Base-by-base conservation (phyloP, 1,140 invertebrate genomes). In the Helicoverpa armigera region DNA sequence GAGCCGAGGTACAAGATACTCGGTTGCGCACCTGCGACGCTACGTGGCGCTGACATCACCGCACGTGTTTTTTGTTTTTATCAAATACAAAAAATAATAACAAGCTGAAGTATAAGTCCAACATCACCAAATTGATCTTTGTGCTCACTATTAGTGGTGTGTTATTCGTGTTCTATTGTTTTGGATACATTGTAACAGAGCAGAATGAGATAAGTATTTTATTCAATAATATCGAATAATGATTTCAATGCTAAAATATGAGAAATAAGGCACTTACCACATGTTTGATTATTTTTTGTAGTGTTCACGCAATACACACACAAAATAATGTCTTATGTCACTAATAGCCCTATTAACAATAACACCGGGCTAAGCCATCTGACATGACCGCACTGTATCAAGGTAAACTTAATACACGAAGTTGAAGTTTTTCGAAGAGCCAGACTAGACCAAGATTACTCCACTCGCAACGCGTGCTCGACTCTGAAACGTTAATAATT, bases 371-470 rank as follows among this genome's bases (percentile, higher is more conserved):
- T 48, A 54, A 31, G 53, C 13, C 54, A 70, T 9, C 16, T 54
- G 43, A 74, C 74, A 77, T 81, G 65, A 77, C 35, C 73, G 74
- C 73, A 54, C 82, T 31, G 54, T 80, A 81, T 81, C 82, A 79
- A 84, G 72, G 70, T 81, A 61, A 77, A 77, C 63, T 77, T 80
- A 61, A 75, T 56, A 74, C n/a, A 70, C 54, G 13, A 23, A 69
- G 31, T 48, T 14, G 58, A 61, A 72, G 50, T 72, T 72, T 73
- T 72, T 23, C 53, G 65, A 56, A 61, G 31, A 61, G 65, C 16
- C 56, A 72, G 78, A 56, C 69, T 72, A 73, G 69, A 79, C 72
- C 56, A 23, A 51, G 77, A 80, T 79, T 79, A 79, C 60, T 67
- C 35, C 58, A 63, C 43, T 48, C 73, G 58, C 73, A 13, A 16